A percentile compares a stretch with the other conserved stretches of the same genome.
phyloP scores from a whole-genome alignment of 2,888 invertebrate genomes.

The Amblyjoppa proteus region DNA sequence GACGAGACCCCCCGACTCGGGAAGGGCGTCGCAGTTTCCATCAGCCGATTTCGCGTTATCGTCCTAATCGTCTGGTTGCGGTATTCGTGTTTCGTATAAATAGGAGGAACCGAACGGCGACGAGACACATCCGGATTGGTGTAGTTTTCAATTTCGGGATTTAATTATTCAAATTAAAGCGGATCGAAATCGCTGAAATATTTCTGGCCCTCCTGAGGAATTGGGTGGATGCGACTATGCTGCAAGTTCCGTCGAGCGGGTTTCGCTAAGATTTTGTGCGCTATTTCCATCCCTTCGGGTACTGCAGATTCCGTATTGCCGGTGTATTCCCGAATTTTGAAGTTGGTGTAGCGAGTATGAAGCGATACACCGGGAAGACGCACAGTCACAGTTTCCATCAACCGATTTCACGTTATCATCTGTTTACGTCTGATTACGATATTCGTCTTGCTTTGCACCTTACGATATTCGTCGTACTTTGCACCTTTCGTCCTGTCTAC shows the following conservation, averaged over 20 bases:
- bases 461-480: too few species aligned
- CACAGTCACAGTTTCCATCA: background rate
- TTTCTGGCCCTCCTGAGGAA: background rate
- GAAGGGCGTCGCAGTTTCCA: background rate
- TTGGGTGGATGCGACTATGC: background rate
- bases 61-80: background rate
- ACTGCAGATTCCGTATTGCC: background rate
- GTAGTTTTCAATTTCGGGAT: background rate
- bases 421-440: too few species aligned
- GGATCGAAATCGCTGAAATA: background rate
- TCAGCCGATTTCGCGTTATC: background rate
- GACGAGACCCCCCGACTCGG: background rate
- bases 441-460: too few species aligned
- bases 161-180: background rate
- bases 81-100: background rate
- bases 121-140: background rate
- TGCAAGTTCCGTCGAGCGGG: background rate
- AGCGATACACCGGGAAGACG: conserved; percentile 7
- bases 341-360: conserved; percentile 12
- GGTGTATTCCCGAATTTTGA: conserved; percentile 22
- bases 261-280: background rate
- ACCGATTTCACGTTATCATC: too few species aligned
- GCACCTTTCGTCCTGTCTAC: too few species aligned
- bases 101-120: background rate
- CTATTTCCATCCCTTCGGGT: background rate